Base-by-base conservation (phyloP, 2,797 vertebrate species). In the Galago senegalensis region DNA sequence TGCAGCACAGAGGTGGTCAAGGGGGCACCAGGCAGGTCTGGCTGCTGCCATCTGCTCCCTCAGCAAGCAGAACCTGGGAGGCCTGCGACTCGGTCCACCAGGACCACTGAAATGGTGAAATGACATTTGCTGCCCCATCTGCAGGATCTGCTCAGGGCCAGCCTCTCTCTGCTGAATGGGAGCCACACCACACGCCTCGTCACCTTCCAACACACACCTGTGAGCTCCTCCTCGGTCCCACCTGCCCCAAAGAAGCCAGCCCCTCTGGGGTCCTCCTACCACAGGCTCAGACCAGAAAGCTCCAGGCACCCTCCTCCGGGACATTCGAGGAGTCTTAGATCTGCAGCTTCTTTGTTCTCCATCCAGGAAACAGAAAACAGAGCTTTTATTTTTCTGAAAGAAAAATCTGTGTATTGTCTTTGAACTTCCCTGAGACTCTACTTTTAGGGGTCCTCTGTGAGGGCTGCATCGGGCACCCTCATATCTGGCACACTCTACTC, bases 171-270 rank as follows among this genome's bases (percentile, higher is more conserved):
- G 25, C 3, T 12, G 49, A 20, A 3, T 9, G 4, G 3, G 10
- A 53, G 34, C 31, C 37, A 8, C 0, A 2, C 5, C 2, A 29
- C 0, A 0, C 5, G 3, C 3, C 4, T 37, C 25, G 13, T 53
- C 9, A 58, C n/a, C 3, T 58, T 80, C 13, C 53, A 37, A 16
- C 0, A 2, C 17, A 43, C 17, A 3, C 13, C 2, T 7, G 23
- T 12, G 1, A 34, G 23, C 23, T 23, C 4, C 13, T 9, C 1
- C 7, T 20, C 0, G 16, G 4, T 13, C 4, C 58, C 27, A 2
- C 61, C 37, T 79, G 23, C 1, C 29, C 25, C 72, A 46, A 27
- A 18, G 14, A 7, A 89, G 2, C 27, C 63, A 3, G 4, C 10
- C 21, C 7, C 31, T 40, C 49, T 10, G n/a, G 29, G 12, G n/a